Base-by-base conservation (phyloP, 1,140 invertebrate species). In the Aphelinus atriplicis region DNA sequence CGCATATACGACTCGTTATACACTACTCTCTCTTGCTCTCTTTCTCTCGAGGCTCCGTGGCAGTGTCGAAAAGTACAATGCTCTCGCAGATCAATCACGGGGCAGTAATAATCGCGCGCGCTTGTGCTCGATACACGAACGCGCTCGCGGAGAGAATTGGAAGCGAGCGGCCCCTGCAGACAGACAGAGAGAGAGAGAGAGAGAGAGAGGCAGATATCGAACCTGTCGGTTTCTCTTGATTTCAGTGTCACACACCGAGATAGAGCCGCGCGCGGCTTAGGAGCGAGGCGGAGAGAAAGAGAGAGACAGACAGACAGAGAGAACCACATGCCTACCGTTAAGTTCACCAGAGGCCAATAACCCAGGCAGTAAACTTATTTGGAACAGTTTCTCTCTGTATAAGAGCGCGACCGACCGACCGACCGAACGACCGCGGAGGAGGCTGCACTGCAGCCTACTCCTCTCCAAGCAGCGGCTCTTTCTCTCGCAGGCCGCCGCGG, bases 341-440 rank as follows among this genome's bases (percentile, higher is more conserved):
- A 79, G 76, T 77, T 77, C 75, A 77, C 53, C 56, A 65, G 75
- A 77, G 75, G 75, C 75, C 75, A 77, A 73, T 77, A 77, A 77
- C 75, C 75, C 71, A 77, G 73, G 66, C 66, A 58, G 73, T 64
- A 69, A 75, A 75, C 73, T 75, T 75, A 75, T 75, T 75, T 75
- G 73, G 67, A 75, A 75, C 69, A 75, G 73, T 69, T 70, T 75
- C 72, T 61, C 64, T 66, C 45, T 63, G 10, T 50, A 26, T 51
- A 45, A 55, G 26, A 7, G 7, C 26, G 26, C 10, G 7, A 57
- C 56, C 56, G 10, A 7, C 56, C 26, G 26, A 26, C 26, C 26
- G 26, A 7, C 56, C 56, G 10, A 3, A 3, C 9, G 56, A 7
- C 26, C 7, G 64, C 26, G 1, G 64, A n/a, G 42, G 6, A 10